Percentiles rank a stretch among this genome's conserved stretches.
phyloP scores from a whole-genome alignment of 2,888 invertebrate genomes.

The Hirtodrosophila alboralis region DNA sequence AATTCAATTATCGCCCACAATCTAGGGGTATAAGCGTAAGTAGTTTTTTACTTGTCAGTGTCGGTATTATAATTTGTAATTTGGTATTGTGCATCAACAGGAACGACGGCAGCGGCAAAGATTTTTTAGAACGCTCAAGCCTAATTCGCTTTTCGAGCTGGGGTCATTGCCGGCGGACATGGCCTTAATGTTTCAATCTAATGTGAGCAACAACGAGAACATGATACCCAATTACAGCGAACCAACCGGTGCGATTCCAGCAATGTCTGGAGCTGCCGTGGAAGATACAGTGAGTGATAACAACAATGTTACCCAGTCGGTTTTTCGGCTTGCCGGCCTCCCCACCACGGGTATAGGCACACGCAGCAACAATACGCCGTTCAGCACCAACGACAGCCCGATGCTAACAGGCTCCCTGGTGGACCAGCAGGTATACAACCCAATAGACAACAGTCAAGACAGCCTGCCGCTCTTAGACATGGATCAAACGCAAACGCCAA shows the following conservation, averaged over 20 bases:
- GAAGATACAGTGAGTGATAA: background rate
- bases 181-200: background rate
- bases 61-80: background rate
- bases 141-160: slow-evolving; percentile 34
- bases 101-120: slow-evolving; percentile 45
- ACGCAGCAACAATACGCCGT: too few species aligned
- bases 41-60: background rate
- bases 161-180: slow-evolving; percentile 4
- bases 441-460: too few species aligned
- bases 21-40: slow-evolving; percentile 28
- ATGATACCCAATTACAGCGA: background rate
- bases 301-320: slow-evolving; percentile 41
- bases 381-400: background rate
- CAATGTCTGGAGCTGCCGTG: background rate
- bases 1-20: slow-evolving; percentile 23
- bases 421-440: background rate
- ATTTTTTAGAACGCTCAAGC: slow-evolving; percentile 34
- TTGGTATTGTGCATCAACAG: slow-evolving; percentile 5
- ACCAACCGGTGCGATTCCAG: background rate
- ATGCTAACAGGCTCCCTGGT: background rate
- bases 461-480: slow-evolving; percentile 33
- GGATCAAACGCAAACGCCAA: slow-evolving; percentile 22
- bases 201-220: slow-evolving; percentile 2
- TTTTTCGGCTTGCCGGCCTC: slow-evolving; percentile 58
- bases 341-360: slow-evolving; percentile 48